Evolutionary conservation across 2,888 invertebrate species (phyloP), one percentile per base, ranked within the genome.

Genomic region (Caradrina kadenii): DNA sequence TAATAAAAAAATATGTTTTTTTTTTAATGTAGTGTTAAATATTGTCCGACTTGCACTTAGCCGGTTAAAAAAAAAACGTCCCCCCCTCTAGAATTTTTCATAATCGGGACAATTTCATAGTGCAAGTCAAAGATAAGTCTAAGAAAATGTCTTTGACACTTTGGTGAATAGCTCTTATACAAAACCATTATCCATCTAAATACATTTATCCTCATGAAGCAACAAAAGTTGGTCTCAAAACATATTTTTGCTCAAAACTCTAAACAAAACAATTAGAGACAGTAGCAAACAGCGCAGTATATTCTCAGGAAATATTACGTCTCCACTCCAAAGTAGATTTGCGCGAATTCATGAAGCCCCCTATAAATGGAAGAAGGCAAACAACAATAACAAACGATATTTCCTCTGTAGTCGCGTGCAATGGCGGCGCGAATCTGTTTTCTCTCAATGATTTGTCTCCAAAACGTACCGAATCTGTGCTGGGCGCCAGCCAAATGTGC

Each of bases 371-470:
- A 87, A 82, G 76, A 80, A 80, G 83, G 84, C 83, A 88, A 90
- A 89, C 90, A 90, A 90, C 89, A 91, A 92, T 90, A 91, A 88
- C 89, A 90, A 90, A 90, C 89, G 87, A 92, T 92, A 92, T 90
- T 87, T 90, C 86, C 86, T 81, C 86, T 67, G 88, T 83, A 87
- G 86, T 86, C 81, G 86, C 84, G 83, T 87, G 92, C 93, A 92
- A 93, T 92, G 90, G 93, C 86, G 89, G 92, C 89, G 91, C 89
- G 92, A 95, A 94, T 94, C 94, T 94, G 95, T 94, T 94, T 93
- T 93, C 93, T 92, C 91, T 89, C 94, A 92, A 93, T 93, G 94
- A 95, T 95, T 95, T 95, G 95, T 95, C 95, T 93, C 90, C 89
- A 87, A 91, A 92, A 91, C 92, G 92, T 89, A 91, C 92, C 87